Evolutionary conservation across 2,113 vertebrate genomes (phyloP).

Genomic region (Myiopsitta monachus): DNA sequence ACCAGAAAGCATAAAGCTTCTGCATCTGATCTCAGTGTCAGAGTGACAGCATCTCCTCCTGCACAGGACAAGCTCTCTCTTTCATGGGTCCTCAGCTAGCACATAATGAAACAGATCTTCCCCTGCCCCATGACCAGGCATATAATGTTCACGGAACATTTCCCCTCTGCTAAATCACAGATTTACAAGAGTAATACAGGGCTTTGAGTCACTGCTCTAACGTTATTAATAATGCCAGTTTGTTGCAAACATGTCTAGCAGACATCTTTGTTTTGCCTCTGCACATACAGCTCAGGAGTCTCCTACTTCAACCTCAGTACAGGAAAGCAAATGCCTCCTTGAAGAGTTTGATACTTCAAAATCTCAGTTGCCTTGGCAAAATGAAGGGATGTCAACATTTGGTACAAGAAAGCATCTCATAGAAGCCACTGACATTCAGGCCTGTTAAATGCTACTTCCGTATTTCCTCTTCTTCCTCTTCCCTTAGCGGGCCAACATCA

Average conservation of each 20-base stretch:
- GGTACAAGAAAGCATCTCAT: neutral
- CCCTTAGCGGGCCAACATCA: neutral
- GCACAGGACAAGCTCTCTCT: neutral
- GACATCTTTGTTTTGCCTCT: neutral
- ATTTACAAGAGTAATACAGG: neutral
- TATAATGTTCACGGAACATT: neutral
- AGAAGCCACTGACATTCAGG: neutral
- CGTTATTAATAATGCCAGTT: neutral
- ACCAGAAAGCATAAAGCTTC: neutral
- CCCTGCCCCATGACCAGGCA: neutral
- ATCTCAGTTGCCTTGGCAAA: neutral
- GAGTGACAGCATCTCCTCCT: neutral
- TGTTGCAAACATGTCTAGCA: neutral
- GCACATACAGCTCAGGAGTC: neutral
- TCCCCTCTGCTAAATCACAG: neutral
- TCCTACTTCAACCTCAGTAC: neutral
- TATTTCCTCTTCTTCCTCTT: neutral
- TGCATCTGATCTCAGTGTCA: neutral
- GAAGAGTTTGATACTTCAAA: neutral
- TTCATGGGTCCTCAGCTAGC: neutral
- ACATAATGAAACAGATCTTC: neutral
- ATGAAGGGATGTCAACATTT: neutral
- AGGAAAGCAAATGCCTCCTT: neutral
- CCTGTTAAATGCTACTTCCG: neutral
- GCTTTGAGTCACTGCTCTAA: neutral